Evolutionary conservation across 1,140 invertebrate genomes (phyloP), one percentile per base, ranked within the genome.

Genomic region (Holcopasites calliopsidis): DNA sequence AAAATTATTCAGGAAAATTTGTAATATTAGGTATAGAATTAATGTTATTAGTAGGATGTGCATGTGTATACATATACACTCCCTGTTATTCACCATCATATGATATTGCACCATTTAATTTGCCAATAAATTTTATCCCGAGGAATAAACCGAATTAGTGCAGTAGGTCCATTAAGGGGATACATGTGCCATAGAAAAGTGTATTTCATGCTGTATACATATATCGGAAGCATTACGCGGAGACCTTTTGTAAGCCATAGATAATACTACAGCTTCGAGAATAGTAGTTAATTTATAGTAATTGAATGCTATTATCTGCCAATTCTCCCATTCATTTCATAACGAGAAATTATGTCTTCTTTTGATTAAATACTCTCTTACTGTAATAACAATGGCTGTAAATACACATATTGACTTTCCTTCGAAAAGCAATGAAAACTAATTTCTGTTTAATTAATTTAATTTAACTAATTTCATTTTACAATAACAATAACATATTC

Each of bases 101-200:
- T 50, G 42, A 61, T 62, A 38, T 62, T n/a, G 38, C 21, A 31
- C 33, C 10, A 7, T 13, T 38, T 42, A 52, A 49, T 61, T 62
- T n/a, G 2, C 11, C 1, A 31, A 4, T 6, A 23, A 23, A 23
- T n/a, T 23, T n/a, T n/a, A n/a, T 47, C 58, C 57, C 33, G 6
- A 38, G 31, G 26, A 23, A 62, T 40, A 49, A 58, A 62, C 38
- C 23, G 21, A 40, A 52, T 33, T 38, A 35, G 6, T 47, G 38
- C 69, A 28, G 61, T 38, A 52, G 33, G 33, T 62, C 57, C 57
- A 72, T 72, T 62, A 62, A 62, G 52, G 23, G 40, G 10, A 58
- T 58, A 44, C 35, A 70, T 49, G 54, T 28, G 40, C 54, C 21
- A 70, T 47, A 35, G 26, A 21, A 70, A 26, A 49, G n/a, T 33